These are phyloP conservation scores for Gymnoscelis rufifasciata DNA, from an alignment of 2,888 invertebrate genomes.

Conservation along the genomic window DNA sequence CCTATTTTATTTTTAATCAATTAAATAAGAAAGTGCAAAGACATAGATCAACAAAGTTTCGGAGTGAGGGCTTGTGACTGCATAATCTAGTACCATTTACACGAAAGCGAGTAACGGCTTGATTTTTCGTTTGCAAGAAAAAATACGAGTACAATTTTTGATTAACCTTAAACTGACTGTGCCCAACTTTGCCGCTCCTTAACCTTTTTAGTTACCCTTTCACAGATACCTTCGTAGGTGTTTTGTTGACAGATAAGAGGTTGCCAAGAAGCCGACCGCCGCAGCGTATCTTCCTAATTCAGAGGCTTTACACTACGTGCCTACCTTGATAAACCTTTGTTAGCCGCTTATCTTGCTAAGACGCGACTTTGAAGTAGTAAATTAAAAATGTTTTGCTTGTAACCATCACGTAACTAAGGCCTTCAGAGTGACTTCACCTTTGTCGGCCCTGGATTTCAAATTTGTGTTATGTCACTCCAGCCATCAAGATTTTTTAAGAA, in stretches of 20 bases:
- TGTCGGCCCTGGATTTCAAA: no score
- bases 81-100: no score
- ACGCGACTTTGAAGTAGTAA: conserved; percentile 37
- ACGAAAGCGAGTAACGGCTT: no score
- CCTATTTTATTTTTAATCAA: no score
- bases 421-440: no score
- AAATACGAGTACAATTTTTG: no score
- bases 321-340: conserved; percentile 63
- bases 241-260: conserved; percentile 66
- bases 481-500: no score
- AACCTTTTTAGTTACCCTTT: conserved; percentile 31
- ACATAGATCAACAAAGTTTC: no score
- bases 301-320: conserved; percentile 55
- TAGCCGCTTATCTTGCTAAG: conserved; percentile 52
- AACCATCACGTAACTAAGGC: not conserved
- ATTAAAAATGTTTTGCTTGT: conserved; percentile 42
- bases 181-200: conserved; percentile 42
- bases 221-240: conserved; percentile 42
- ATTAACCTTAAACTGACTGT: conserved; percentile 1
- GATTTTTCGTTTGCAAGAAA: no score
- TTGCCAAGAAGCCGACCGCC: conserved; percentile 51
- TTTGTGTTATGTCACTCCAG: no score
- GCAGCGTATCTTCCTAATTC: conserved; percentile 44
- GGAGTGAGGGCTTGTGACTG: no score
- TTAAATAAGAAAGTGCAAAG: no score